Evolutionary conservation across 2,797 vertebrate species (phyloP).

Genomic region (Margarornis squamiger): DNA sequence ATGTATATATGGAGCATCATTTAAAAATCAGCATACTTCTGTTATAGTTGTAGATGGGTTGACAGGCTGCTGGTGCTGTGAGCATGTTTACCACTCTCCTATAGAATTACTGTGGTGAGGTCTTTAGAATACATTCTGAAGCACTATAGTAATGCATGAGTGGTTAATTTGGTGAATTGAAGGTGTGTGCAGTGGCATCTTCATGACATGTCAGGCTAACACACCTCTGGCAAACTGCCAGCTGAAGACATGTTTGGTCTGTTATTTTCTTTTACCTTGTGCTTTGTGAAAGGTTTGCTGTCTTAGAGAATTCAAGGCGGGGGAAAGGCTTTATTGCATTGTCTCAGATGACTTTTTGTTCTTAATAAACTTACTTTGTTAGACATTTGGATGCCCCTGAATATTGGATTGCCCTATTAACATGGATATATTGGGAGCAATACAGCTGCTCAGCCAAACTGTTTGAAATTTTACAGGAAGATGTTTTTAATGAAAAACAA

Average conservation of each 20-base stretch:
- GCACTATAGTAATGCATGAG: not conserved
- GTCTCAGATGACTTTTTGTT: not conserved
- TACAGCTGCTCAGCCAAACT: not conserved
- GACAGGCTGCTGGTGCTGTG: not conserved
- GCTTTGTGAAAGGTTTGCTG: not conserved
- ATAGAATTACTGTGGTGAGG: not conserved
- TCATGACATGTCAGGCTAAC: not conserved
- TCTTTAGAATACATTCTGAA: not conserved
- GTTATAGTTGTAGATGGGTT: not conserved
- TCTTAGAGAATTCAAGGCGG: not conserved
- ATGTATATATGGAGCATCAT: not conserved
- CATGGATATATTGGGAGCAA: not conserved
- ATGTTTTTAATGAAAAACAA: not conserved
- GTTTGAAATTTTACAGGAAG: conserved; percentile 1
- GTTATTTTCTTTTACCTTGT: not conserved
- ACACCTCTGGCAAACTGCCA: not conserved
- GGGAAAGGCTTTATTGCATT: not conserved
- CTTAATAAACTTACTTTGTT: not conserved
- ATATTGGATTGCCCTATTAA: not conserved
- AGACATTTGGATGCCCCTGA: not conserved
- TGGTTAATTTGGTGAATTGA: not conserved
- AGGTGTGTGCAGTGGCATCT: not conserved
- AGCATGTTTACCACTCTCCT: not conserved
- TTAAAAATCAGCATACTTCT: not conserved
- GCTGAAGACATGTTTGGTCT: not conserved